Base-by-base conservation (phyloP, 2,888 invertebrate genomes). In the Alloplasta piceator region DNA sequence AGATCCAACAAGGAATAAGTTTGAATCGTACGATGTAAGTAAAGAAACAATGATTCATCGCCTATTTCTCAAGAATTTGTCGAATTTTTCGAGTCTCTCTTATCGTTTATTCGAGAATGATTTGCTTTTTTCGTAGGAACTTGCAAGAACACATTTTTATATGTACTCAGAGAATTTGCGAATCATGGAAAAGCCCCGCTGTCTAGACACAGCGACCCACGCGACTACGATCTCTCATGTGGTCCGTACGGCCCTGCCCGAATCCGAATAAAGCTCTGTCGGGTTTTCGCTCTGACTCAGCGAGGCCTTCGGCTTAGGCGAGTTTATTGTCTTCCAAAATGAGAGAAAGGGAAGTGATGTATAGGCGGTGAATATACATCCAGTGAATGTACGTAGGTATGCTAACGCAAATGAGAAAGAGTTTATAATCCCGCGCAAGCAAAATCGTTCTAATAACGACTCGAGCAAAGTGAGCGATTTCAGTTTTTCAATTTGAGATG, bases 271-370 rank as follows among this genome's bases (percentile, higher is more conserved):
- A 14, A 61, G 48, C 68, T 48, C 75, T 6, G 10, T 46, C 39
- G 43, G 66, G 48, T 58, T 74, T 74, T 68, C 61, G 58, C 72
- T 82, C 82, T 80, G 82, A 81, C 58, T 81, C 80, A 80, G 77
- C 80, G 55, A 55, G 50, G 14, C n/a, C 55, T 46, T 26, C 41
- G 48, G 61, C 73, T 78, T 41, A 78, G 61, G 38, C 73, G 68
- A 80, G 78, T 78, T 82, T 82, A 85, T 85, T 86, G 86, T 86
- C 84, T 84, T 81, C 82, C 82, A 83, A 86, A 85, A 84, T 83
- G 84, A 83, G 81, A 78, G 70, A 60, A 64, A 70, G 64, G 68
- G 63, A 74, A 41, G 14, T 48, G 61, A 64, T 63, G 80, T 72
- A 67, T 75, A 72, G 64, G 75, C 67, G 48, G n/a, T 64, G 56